Base-by-base conservation (phyloP, 2,888 invertebrate genomes). In the Platerodrilus igneus region DNA sequence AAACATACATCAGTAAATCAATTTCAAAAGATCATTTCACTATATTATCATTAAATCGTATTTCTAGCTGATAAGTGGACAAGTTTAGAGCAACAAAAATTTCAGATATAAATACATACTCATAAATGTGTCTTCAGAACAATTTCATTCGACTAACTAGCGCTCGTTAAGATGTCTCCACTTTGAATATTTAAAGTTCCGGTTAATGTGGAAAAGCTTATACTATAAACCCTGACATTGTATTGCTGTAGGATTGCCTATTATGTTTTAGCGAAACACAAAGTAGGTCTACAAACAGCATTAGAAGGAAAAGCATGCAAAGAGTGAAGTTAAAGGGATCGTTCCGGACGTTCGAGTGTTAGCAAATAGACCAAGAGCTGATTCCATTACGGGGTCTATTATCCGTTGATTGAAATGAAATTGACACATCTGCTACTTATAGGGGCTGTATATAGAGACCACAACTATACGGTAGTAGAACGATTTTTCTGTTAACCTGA, bases 361-460 rank as follows among this genome's bases (percentile, higher is more conserved):
- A 53, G 67, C 64, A 69, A 69, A 69, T 67, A 69, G 68, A 67
- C 64, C 68, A 66, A 68, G 67, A 64, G 64, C 65, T 67, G 68
- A 68, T 69, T 68, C 68, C 67, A 69, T 69, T 69, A 69, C 67
- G 58, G 59, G 53, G 59, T 61, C 68, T 66, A 68, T 68, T 69
- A 68, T 67, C 57, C 58, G 54, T 59, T 68, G 67, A 69, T 69
- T 68, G 68, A 67, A 68, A 67, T 64, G 68, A 68, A 68, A 68
- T 68, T 68, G 68, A 68, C 68, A 68, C 68, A 68, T 68, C 67
- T 68, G 68, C 66, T 67, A 67, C 66, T 67, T 67, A 66, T 61
- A 52, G 47, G 48, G 47, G 55, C 42, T 45, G 31, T 38, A 43
- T 26, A 31, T 48, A n/a, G n/a, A 37, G 43, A 45, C 42, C 44